Evolutionary conservation across 2,888 invertebrate species (phyloP).

Genomic region (Sarcophaga carnaria): DNA sequence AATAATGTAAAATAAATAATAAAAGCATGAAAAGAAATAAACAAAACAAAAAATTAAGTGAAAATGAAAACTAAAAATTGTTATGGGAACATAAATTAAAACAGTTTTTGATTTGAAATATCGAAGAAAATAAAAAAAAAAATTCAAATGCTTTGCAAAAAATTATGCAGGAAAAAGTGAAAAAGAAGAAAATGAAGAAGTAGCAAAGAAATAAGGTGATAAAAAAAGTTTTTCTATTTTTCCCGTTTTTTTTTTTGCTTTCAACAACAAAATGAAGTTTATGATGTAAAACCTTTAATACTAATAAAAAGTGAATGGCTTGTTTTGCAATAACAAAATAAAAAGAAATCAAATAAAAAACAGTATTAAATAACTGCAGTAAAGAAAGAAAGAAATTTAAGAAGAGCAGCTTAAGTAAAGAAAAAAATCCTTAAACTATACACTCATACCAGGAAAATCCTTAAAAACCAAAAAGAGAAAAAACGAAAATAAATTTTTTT

Average conservation of each 20-base stretch:
- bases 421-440: background rate
- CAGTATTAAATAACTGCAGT: slow-evolving; percentile 3
- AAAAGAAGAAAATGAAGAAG: background rate
- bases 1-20: background rate
- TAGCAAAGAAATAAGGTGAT: background rate
- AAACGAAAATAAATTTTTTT: background rate
- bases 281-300: slow-evolving; percentile 36
- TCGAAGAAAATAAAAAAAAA: background rate
- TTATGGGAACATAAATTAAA: slow-evolving; percentile 20
- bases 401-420: background rate
- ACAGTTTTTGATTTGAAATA: background rate
- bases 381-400: slow-evolving; percentile 25
- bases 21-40: slow-evolving; percentile 7
- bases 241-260: background rate
- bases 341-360: slow-evolving; percentile 18
- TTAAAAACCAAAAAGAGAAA: background rate
- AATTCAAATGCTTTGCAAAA: background rate
- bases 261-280: slow-evolving; percentile 45
- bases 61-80: background rate
- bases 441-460: background rate
- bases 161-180: slow-evolving; percentile 9
- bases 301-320: slow-evolving; percentile 39
- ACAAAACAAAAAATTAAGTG: background rate
- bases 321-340: slow-evolving; percentile 19
- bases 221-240: background rate